Evolutionary conservation across 2,113 vertebrate genomes (phyloP), one percentile per base, ranked within the genome.

Genomic region (Camelus bactrianus): DNA sequence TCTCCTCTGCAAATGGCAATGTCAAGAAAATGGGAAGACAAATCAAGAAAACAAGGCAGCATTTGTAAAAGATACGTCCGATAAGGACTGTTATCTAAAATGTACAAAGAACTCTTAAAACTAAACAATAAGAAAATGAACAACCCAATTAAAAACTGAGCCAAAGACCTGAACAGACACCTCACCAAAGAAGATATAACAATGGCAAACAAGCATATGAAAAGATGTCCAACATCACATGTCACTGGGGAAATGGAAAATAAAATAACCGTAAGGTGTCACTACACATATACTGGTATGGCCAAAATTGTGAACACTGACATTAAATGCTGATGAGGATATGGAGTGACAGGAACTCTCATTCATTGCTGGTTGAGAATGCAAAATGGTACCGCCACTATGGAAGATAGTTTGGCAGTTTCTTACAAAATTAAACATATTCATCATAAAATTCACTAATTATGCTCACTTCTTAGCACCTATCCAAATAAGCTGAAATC

Each of bases 351-450:
- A 92, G n/a, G 8, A 88, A 60, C 13, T 60, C 70, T 15, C 50
- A 60, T 24, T 75, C 22, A 64, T 2, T 32, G 69, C 69, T 73
- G n/a, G 46, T 52, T 52, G 26, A 84, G 80, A 83, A 64, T 75
- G 46, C 24, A 75, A 83, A 32, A 52, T 30, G 26, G 56, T 42
- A 28, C 6, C 73, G 46, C 17, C 46, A 76, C 35, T 58, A 70
- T 30, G 16, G 6, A 64, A 77, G 24, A 89, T 16, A 38, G 42
- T 65, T 14, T 30, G 22, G 15, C 32, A 76, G 87, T 77, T 52
- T 89, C 87, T 89, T 58, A 65, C 46, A 89, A 48, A 75, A 89
- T 46, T 64, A 38, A 76, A 76, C 15, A 76, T 48, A 89, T 76
- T 89, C 50, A 76, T 56, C 70, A 89, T 50, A 28, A 14, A 77